phyloP scores from a whole-genome alignment of 2,888 invertebrate genomes.

The Thysanoteuthis rhombus region DNA sequence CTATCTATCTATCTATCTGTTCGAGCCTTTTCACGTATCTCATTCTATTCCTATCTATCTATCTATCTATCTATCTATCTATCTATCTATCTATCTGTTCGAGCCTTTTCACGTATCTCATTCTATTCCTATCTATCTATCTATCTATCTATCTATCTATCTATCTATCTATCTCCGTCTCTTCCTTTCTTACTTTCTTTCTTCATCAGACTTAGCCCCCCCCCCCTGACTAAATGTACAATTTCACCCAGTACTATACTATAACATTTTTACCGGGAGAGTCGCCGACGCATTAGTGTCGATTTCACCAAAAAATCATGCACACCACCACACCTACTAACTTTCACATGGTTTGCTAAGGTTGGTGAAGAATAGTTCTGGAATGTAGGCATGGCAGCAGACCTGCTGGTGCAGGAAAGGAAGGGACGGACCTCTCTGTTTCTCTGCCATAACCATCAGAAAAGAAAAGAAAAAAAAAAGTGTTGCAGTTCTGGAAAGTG shows the following conservation, averaged over 20 bases:
- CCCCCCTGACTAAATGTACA: not conserved
- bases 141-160: not conserved
- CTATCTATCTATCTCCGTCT: not conserved
- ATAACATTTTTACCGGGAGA: not conserved
- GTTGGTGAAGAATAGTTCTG: constrained; percentile 29
- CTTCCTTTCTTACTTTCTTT: no score
- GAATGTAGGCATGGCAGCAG: constrained; percentile 29
- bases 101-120: no score
- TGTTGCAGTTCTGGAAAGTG: no score
- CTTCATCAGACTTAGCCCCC: no score
- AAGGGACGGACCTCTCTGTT: constrained; percentile 13
- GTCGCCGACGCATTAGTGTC: not conserved
- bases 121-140: not conserved
- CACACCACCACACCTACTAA: not conserved
- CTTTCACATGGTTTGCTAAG: not conserved
- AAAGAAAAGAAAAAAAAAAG: no score
- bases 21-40: no score
- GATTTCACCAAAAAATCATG: not conserved
- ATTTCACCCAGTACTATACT: not conserved
- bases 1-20: not conserved
- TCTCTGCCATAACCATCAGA: not conserved
- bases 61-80: no score
- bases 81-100: no score
- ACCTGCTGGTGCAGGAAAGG: constrained; percentile 1
- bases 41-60: no score